Evolutionary conservation across 2,797 vertebrate species (phyloP).

Genomic region (Pogoniulus pusillus): DNA sequence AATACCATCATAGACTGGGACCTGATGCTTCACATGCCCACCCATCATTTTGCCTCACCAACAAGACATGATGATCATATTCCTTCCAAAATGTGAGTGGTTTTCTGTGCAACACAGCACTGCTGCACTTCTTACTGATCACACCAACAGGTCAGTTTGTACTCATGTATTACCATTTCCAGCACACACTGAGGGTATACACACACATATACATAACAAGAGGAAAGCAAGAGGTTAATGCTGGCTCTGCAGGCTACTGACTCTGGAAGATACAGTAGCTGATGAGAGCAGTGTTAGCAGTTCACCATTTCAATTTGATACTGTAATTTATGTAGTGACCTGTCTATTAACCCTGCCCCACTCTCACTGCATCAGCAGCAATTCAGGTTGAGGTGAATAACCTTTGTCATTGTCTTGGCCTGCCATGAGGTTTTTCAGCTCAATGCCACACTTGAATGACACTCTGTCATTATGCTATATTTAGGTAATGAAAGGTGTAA

Average conservation of each 20-base stretch:
- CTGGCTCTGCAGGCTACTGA: neutral
- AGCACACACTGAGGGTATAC: neutral
- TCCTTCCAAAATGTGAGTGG: rapidly evolving
- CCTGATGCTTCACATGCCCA: neutral
- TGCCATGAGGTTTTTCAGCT: constrained; percentile 78
- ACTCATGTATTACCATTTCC: neutral
- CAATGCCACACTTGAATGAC: constrained; percentile 77
- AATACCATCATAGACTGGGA: neutral
- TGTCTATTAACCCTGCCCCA: constrained; percentile 46
- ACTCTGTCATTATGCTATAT: constrained; percentile 82
- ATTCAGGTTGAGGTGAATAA: constrained; percentile 66
- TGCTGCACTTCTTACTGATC: neutral
- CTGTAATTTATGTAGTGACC: constrained; percentile 62
- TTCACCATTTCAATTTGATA: constrained; percentile 9
- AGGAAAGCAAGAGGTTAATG: neutral
- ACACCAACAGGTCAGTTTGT: rapidly evolving
- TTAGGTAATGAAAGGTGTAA: constrained; percentile 80
- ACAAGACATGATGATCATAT: rapidly evolving
- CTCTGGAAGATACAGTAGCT: neutral
- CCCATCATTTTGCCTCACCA: neutral
- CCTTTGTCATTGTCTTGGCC: constrained; percentile 70
- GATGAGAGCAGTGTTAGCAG: neutral
- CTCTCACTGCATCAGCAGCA: constrained; percentile 11
- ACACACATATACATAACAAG: neutral
- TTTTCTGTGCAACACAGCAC: rapidly evolving